Evolutionary conservation across 1,140 invertebrate species (phyloP), one percentile per base, ranked within the genome.

Genomic region (Bombus fervidus): DNA sequence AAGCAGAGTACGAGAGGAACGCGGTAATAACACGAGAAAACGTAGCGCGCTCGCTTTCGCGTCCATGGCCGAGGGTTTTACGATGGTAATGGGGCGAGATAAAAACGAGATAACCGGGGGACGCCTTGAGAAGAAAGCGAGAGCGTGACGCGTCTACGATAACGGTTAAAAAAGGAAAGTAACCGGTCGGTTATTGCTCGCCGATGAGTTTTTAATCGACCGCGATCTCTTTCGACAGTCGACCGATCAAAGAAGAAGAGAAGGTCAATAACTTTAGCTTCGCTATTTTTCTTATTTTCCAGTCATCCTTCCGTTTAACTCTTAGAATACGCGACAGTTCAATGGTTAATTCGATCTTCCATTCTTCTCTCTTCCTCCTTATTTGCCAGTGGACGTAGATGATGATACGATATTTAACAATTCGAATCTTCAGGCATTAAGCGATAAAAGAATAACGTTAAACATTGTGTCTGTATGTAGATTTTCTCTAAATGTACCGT

Each of bases 31-130:
- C 79, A 71, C 83, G 83, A 80, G 87, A 83, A 89, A 89, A 73
- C 84, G 75, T 78, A 85, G 81, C 76, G 64, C 53, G 81, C 78
- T 75, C 31, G 76, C 82, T 47, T 78, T 66, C 37, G 68, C 77
- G 53, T 78, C 37, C 69, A 66, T 59, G 74, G 62, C n/a, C 68
- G 83, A 83, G 88, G 80, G 75, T 83, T 88, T 89, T 89, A 89
- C 74, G 85, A 83, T 74, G 88, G 85, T 89, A 90, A 90, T 90
- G 89, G 88, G 82, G 69, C 89, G 89, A 89, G 89, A 89, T 90
- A 90, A 90, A 89, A 69, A 74, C 13, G 75, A 82, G 89, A 90
- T 90, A 90, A 85, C 74, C 69, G 79, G 73, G 13, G 62, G 69
- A 88, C 57, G 84, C 75, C 80, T 83, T 69, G 37, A 37, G 75